Percentiles rank a stretch among this genome's conserved stretches.
phyloP scores from a whole-genome alignment of 2,113 vertebrate genomes.

The Gymnobelideus leadbeateri region DNA sequence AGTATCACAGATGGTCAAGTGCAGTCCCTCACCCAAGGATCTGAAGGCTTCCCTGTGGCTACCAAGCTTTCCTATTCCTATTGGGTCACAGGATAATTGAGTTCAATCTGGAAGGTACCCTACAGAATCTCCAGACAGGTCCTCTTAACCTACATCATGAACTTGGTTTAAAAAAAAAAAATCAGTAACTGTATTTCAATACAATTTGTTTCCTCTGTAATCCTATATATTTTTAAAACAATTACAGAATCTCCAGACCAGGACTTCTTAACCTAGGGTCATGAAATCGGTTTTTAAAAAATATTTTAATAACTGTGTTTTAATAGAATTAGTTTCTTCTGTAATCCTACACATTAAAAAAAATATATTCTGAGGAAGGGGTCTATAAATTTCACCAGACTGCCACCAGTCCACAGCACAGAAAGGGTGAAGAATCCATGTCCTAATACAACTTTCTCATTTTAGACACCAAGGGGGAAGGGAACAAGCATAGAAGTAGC shows the following conservation, averaged over 20 bases:
- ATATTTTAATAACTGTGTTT: no score
- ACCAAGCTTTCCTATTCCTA: not conserved
- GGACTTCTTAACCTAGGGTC: not conserved
- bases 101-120: not conserved
- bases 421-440: no score
- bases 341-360: no score
- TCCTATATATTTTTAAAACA: no score
- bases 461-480: no score
- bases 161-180: not conserved
- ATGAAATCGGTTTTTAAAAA: not conserved
- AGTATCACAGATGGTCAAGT: not conserved
- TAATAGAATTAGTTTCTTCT: no score
- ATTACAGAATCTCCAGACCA: not conserved
- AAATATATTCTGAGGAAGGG: not conserved
- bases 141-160: not conserved
- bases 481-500: not conserved
- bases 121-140: not conserved
- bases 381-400: not conserved
- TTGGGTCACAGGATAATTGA: not conserved
- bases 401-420: not conserved
- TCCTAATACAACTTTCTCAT: no score
- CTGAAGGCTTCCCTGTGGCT: not conserved
- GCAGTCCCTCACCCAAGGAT: not conserved
- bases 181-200: no score
- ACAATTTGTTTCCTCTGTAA: no score